Conservation (phyloP, 1,140 invertebrate species). For the Stratiolaelaps scimitus region DNA sequence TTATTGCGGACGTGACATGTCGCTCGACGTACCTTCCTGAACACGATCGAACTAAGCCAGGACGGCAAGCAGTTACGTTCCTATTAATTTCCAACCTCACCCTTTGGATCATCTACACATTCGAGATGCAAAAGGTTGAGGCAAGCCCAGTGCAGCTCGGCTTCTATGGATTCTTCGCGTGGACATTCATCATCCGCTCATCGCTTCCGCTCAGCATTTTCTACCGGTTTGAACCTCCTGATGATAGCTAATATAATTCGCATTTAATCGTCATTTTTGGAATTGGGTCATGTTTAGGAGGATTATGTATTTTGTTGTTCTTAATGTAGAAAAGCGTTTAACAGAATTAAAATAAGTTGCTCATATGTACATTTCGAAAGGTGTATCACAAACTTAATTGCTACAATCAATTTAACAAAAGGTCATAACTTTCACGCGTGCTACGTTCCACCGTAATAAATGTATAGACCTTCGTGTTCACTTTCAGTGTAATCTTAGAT, state of each 20-base stretch:
- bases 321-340: too few relatives aligned
- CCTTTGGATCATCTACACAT: constrained; percentile 89
- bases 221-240: constrained; percentile 44
- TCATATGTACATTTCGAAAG: background rate
- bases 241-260: too few relatives aligned
- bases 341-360: too few relatives aligned
- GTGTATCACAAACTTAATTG: too few relatives aligned
- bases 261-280: background rate
- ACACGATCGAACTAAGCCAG: constrained; percentile 82
- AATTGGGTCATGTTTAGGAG: too few relatives aligned
- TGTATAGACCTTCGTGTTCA: too few relatives aligned
- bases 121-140: constrained; percentile 83
- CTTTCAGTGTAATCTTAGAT: too few relatives aligned
- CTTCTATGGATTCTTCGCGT: constrained; percentile 84
- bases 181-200: constrained; percentile 82
- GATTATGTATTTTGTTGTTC: too few relatives aligned
- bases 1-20: constrained; percentile 83
- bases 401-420: too few relatives aligned
- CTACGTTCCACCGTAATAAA: too few relatives aligned
- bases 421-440: too few relatives aligned
- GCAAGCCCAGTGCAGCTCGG: constrained; percentile 77
- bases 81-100: constrained; percentile 84
- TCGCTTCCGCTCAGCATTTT: constrained; percentile 91
- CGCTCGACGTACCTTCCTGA: constrained; percentile 74
- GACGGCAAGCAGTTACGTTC: constrained; percentile 86